phyloP scores from a whole-genome alignment of 2,797 vertebrate species.

The Liasis olivaceus region DNA sequence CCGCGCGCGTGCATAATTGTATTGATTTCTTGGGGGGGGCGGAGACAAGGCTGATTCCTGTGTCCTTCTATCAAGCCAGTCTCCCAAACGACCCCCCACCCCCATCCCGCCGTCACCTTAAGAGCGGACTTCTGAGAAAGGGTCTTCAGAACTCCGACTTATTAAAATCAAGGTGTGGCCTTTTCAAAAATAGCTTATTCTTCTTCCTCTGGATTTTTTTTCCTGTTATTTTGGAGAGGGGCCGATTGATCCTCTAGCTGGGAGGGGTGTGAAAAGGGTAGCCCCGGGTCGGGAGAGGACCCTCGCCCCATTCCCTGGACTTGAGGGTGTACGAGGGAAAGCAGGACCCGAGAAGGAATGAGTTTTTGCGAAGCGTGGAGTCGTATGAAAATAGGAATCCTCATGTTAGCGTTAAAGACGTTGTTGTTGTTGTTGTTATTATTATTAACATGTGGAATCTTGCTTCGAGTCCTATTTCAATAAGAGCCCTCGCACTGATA shows the following conservation, averaged over 20 bases:
- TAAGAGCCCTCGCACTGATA: background rate
- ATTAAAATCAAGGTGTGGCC: background rate
- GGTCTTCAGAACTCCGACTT: background rate
- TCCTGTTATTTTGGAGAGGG: background rate
- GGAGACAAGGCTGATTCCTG: background rate
- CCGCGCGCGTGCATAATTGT: too few species aligned
- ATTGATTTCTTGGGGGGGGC: too few species aligned
- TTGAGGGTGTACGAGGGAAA: background rate
- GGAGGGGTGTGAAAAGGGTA: background rate
- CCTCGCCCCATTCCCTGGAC: background rate
- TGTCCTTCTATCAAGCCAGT: background rate
- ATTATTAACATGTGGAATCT: background rate
- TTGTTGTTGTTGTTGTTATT: background rate
- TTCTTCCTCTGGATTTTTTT: background rate
- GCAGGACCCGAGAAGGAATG: background rate
- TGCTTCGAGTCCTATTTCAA: rapidly evolving
- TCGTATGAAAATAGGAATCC: background rate
- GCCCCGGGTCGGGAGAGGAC: background rate
- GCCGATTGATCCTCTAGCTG: background rate
- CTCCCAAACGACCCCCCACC: background rate
- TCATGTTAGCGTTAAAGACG: background rate
- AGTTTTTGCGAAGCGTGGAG: background rate
- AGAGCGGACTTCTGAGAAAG: background rate
- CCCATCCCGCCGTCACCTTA: too few species aligned
- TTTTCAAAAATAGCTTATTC: background rate